Evolutionary conservation across 2,113 vertebrate species (phyloP).

Genomic region (Prochilodus magdalenae): DNA sequence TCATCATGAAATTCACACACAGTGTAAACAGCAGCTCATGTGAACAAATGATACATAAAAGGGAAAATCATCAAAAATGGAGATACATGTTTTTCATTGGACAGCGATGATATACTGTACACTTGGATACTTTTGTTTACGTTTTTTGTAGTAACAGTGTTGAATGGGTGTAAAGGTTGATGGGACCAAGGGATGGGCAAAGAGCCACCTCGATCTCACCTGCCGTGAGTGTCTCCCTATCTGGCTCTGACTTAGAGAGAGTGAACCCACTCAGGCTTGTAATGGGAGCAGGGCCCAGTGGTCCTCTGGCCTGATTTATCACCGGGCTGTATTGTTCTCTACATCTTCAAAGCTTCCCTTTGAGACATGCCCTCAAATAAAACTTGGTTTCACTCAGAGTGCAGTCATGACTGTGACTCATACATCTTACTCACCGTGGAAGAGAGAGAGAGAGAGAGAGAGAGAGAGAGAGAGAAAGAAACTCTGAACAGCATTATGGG

Average conservation of each 20-base stretch:
- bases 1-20: too few species aligned
- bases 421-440: conserved; percentile 42
- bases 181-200: conserved; percentile 16
- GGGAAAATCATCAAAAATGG: too few species aligned
- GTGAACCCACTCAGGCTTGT: conserved; percentile 26
- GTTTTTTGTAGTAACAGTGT: too few species aligned
- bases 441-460: not conserved
- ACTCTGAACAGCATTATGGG: conserved; percentile 32
- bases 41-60: too few species aligned
- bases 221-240: conserved; percentile 15
- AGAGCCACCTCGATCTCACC: conserved; percentile 34
- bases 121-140: too few species aligned
- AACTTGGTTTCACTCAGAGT: conserved; percentile 25
- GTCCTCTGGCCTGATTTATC: conserved; percentile 52
- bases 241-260: conserved; percentile 16
- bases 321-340: conserved; percentile 50
- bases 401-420: conserved; percentile 51
- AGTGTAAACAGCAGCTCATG: too few species aligned
- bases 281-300: conserved; percentile 43
- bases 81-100: too few species aligned
- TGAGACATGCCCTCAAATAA: conserved; percentile 48
- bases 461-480: conserved; percentile 10
- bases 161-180: too few species aligned
- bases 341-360: conserved; percentile 56
- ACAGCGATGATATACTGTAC: too few species aligned